Evolutionary conservation across 2,797 vertebrate species (phyloP), one percentile per base, ranked within the genome.

Genomic region (Myotis planiceps): DNA sequence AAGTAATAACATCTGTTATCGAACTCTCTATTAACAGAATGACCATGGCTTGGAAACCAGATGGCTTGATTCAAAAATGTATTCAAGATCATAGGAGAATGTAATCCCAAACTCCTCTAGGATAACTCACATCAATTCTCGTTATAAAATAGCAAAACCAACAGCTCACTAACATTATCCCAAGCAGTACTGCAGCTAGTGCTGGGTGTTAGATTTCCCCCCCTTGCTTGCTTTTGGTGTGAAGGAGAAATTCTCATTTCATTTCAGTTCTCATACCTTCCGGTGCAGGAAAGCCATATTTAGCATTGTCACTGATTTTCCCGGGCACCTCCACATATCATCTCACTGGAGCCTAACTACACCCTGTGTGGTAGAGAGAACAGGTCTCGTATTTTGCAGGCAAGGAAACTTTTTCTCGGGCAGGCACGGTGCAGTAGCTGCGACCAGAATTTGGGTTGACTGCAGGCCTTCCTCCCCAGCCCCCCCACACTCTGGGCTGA

Each of bases 21-120:
- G n/a, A 95, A 88, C 80, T 69, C 25, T 76, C 47, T 42, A 45
- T 75, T 71, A 95, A 84, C 45, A 91, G 60, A 83, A 83, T 27
- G 42, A 75, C 29, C 45, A 80, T 2, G 45, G 16, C 27, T 42
- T 47, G 15, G 82, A 92, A 84, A 83, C 34, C 55, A 82, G 58
- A 74, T 47, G 63, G 47, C 88, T 89, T 89, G 66, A 85, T 80
- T 91, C 37, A 71, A 81, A 88, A 91, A 84, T 13, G 18, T 60
- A 83, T 16, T 58, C 37, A 53, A 65, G 47, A 76, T 87, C 37
- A 79, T 2, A 72, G 39, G 45, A 90, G n/a, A 72, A 74, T 66
- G 25, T 23, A 76, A 81, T 47, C 34, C 42, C 42, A 51, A 71
- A 53, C 21, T 72, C 72, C 42, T 80, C n/a, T 55, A 79, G 34